Conservation (phyloP, 2,797 vertebrate genomes). For the Megaceryle alcyon region DNA sequence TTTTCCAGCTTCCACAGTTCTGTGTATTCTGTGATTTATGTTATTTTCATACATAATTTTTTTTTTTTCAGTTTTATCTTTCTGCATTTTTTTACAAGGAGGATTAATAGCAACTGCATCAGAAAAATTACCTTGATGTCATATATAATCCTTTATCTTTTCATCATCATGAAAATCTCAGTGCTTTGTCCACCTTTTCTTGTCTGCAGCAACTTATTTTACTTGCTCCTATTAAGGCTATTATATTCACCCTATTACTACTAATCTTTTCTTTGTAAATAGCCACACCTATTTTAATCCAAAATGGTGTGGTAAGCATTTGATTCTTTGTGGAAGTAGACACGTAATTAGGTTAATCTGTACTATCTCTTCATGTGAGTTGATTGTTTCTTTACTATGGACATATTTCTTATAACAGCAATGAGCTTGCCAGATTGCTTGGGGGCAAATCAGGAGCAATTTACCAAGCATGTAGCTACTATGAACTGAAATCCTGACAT, state of each 20-base stretch:
- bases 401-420: constrained; percentile 88
- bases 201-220: constrained; percentile 90
- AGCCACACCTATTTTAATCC: constrained; percentile 94
- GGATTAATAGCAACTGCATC: constrained; percentile 66
- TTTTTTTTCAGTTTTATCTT: not conserved
- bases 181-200: constrained; percentile 85
- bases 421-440: constrained; percentile 84
- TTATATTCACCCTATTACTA: constrained; percentile 92
- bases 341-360: constrained; percentile 92
- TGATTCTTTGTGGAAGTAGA: constrained; percentile 90
- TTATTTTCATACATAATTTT: not conserved
- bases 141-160: constrained; percentile 75
- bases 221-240: constrained; percentile 89
- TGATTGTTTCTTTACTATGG: constrained; percentile 89
- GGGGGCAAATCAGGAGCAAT: constrained; percentile 80
- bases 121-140: constrained; percentile 66
- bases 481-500: constrained; percentile 67
- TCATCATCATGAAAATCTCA: constrained; percentile 78
- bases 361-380: constrained; percentile 88
- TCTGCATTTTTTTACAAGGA: constrained; percentile 31
- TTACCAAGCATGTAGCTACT: constrained; percentile 77
- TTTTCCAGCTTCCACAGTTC: not conserved
- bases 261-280: constrained; percentile 93
- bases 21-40: not conserved
- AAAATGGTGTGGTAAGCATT: constrained; percentile 85